Conservation (phyloP, 2,888 invertebrate genomes). For the Scaeva pyrastri region DNA sequence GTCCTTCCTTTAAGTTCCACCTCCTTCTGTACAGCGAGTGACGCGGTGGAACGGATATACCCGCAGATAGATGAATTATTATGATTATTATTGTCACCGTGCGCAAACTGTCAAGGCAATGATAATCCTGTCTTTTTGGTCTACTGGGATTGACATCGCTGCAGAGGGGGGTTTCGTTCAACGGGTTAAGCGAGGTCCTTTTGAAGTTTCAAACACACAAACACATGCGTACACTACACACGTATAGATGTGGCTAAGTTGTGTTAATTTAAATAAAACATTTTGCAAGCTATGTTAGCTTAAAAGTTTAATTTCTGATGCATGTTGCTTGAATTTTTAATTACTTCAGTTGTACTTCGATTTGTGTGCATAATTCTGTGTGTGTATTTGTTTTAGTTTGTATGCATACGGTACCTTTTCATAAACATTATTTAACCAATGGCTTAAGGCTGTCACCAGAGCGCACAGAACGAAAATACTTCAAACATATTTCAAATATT, state of each 20-base stretch:
- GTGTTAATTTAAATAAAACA: conserved; percentile 22
- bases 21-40: conserved; percentile 27
- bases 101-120: conserved; percentile 68
- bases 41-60: too few relatives aligned
- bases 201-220: not conserved
- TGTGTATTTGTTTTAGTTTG: conserved; percentile 34
- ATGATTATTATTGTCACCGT: conserved; percentile 60
- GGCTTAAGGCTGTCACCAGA: conserved; percentile 11
- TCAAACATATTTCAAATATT: conserved; percentile 17
- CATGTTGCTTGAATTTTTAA: conserved; percentile 64
- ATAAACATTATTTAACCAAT: not conserved
- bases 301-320: not conserved
- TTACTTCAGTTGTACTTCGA: conserved; percentile 58
- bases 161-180: too few relatives aligned
- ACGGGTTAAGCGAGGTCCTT: not conserved
- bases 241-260: not conserved
- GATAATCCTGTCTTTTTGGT: conserved; percentile 62
- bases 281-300: not conserved
- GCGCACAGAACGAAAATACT: conserved; percentile 2
- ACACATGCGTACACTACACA: not conserved
- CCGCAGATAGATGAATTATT: conserved; percentile 36
- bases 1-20: conserved; percentile 12
- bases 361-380: conserved; percentile 19
- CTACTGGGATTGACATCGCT: conserved; percentile 41
- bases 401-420: conserved; percentile 25